Percentiles rank a stretch among this genome's conserved stretches.
phyloP scores from a whole-genome alignment of 2,888 invertebrate genomes.

The Blomia tropicalis region DNA sequence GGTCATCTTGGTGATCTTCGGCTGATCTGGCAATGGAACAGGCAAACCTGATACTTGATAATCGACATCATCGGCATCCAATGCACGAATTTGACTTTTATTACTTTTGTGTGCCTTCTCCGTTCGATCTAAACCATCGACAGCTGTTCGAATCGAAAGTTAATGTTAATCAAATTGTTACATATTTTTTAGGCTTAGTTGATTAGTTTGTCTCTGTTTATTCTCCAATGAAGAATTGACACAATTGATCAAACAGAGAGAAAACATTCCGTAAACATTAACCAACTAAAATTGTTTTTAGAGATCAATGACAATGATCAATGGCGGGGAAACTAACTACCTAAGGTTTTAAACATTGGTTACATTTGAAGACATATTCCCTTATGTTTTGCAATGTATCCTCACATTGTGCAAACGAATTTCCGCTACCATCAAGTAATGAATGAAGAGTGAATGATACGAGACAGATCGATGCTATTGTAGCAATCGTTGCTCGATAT shows the following conservation, averaged over 20 bases:
- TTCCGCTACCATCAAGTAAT: background rate
- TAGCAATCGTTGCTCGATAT: background rate
- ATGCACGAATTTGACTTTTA: background rate
- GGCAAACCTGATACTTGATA: conserved; percentile 48
- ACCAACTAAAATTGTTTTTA: no score
- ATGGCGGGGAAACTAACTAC: no score
- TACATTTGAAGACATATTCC: conserved; percentile 19
- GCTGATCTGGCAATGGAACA: conserved; percentile 69
- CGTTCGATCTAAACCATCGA: conserved; percentile 1
- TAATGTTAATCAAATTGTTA: conserved; percentile 3
- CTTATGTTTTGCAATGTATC: background rate
- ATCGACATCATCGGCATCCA: background rate
- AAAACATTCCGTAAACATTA: no score
- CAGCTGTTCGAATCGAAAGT: conserved; percentile 6
- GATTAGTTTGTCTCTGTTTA: no score
- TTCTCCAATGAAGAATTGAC: no score
- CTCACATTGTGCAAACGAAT: conserved; percentile 10
- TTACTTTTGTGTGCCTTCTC: background rate
- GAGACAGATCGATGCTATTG: background rate
- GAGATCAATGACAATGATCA: background rate
- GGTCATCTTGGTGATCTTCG: conserved; percentile 80
- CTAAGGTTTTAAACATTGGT: no score
- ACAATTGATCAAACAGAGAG: no score
- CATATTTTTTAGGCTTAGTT: no score
- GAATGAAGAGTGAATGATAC: background rate